These are phyloP conservation scores for Branchipolynoe longqiensis DNA, from an alignment of 2,888 invertebrate genomes.

Conservation along the genomic window DNA sequence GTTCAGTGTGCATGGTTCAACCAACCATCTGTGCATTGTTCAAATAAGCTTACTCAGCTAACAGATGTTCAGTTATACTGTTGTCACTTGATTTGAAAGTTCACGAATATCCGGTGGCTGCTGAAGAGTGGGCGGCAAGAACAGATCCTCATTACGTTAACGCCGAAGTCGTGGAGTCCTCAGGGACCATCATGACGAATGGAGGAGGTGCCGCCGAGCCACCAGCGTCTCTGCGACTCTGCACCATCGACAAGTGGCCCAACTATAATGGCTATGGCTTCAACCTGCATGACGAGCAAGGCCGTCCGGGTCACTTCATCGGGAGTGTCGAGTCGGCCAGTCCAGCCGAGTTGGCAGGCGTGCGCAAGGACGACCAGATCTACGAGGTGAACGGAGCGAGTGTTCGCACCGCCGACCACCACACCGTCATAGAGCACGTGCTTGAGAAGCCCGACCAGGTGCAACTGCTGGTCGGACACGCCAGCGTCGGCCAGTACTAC, in stretches of 20 bases:
- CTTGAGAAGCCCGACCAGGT: slow-evolving; percentile 44
- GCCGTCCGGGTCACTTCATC: slow-evolving; percentile 95
- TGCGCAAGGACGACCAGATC: slow-evolving; percentile 89
- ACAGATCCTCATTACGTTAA: too few species aligned
- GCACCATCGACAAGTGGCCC: slow-evolving; percentile 90
- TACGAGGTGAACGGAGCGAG: slow-evolving; percentile 90
- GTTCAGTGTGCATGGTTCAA: too few species aligned
- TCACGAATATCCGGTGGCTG: background rate
- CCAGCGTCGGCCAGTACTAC: slow-evolving; percentile 40
- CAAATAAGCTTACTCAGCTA: too few species aligned
- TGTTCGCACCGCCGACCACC: slow-evolving; percentile 83
- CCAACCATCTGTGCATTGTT: too few species aligned
- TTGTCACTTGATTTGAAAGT: slow-evolving; percentile 26
- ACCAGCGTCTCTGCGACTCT: slow-evolving; percentile 84
- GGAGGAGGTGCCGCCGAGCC: background rate
- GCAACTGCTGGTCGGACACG: slow-evolving; percentile 43
- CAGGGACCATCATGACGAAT: background rate
- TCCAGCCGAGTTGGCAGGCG: slow-evolving; percentile 84
- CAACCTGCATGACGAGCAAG: slow-evolving; percentile 96
- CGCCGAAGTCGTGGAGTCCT: too few species aligned
- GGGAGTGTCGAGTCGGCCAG: slow-evolving; percentile 90
- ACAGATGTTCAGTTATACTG: too few species aligned
- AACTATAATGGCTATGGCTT: slow-evolving; percentile 98
- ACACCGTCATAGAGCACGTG: slow-evolving; percentile 34
- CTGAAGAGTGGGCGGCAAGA: too few species aligned